These are phyloP conservation scores for Danio choprae DNA, from an alignment of 2,797 vertebrate species.

Conservation along the genomic window DNA sequence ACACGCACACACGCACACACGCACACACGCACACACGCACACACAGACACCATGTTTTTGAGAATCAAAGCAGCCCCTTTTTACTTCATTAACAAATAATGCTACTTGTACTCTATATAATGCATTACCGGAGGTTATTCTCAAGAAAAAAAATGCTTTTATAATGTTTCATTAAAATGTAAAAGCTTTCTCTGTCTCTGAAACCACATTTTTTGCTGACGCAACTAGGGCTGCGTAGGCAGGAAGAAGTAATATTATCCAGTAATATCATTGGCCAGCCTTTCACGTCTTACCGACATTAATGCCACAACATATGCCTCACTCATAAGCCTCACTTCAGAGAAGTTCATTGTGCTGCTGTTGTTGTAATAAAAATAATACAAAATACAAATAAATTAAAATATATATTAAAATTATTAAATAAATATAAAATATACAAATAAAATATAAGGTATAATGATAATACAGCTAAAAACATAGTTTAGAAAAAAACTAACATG, in stretches of 20 bases:
- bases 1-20: slow-evolving; percentile 27
- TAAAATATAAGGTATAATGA: no score
- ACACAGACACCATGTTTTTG: neutral
- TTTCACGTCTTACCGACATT: slow-evolving; percentile 4
- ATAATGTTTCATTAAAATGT: slow-evolving; percentile 45
- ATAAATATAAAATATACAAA: no score
- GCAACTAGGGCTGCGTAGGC: slow-evolving; percentile 22
- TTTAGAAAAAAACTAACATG: no score
- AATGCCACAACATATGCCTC: neutral
- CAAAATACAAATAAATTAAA: no score
- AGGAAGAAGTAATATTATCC: slow-evolving; percentile 30
- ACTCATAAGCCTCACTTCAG: neutral
- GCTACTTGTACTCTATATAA: neutral
- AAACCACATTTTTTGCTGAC: slow-evolving; percentile 36
- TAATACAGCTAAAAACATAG: no score
- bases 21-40: slow-evolving; percentile 3
- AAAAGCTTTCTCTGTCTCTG: slow-evolving; percentile 20
- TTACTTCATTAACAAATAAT: slow-evolving; percentile 21
- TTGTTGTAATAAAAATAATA: neutral
- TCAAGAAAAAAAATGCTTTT: slow-evolving; percentile 6
- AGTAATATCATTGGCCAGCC: slow-evolving; percentile 6
- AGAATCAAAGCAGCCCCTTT: neutral
- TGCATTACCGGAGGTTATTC: slow-evolving; percentile 14
- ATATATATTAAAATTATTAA: no score
- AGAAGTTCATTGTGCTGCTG: neutral